Conservation (phyloP, 2,888 invertebrate species). For the Heteropelma amictum region DNA sequence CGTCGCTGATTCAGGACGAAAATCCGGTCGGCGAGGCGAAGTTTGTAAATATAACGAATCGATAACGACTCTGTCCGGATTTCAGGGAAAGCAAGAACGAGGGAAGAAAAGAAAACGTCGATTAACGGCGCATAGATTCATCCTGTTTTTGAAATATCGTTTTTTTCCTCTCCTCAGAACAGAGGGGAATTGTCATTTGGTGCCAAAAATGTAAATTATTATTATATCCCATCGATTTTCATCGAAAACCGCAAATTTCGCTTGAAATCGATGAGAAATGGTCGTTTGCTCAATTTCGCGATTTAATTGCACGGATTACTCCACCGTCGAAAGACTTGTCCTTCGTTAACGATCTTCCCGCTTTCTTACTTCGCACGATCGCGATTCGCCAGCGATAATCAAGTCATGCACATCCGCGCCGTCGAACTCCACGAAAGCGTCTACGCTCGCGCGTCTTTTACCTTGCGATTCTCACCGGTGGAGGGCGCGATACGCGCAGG, state of each 20-base stretch:
- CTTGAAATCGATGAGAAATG: constrained; percentile 47
- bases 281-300: constrained; percentile 58
- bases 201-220: constrained; percentile 71
- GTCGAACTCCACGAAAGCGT: too few species aligned
- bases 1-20: neutral
- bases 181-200: constrained; percentile 60
- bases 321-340: neutral
- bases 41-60: constrained; percentile 4
- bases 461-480: neutral
- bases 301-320: constrained; percentile 24
- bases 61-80: neutral
- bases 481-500: too few species aligned
- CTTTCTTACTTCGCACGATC: neutral
- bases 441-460: neutral
- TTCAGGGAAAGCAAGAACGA: neutral
- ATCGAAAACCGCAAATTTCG: constrained; percentile 2
- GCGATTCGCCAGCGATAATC: too few species aligned
- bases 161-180: too few species aligned
- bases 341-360: neutral
- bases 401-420: too few species aligned
- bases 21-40: neutral
- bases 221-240: constrained; percentile 53
- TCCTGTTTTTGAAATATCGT: constrained; percentile 9
- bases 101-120: constrained; percentile 14
- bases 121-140: constrained; percentile 6